phyloP scores from a whole-genome alignment of 2,888 invertebrate genomes.

The Argyra leucocephala region DNA sequence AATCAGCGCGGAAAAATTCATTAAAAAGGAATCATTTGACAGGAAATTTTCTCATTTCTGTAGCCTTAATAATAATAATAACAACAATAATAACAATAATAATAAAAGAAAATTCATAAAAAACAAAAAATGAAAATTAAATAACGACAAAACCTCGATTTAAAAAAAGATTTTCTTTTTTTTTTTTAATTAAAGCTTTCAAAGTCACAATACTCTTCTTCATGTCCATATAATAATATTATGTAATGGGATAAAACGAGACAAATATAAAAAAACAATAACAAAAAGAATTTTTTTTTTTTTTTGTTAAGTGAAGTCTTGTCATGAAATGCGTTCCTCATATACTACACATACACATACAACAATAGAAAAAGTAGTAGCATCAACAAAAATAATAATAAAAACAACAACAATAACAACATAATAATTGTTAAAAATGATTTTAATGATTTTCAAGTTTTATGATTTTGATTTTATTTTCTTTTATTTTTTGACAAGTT shows the following conservation, averaged over 20 bases:
- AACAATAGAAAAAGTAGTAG: too few species aligned
- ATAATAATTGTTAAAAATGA: neutral
- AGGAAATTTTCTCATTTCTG: neutral
- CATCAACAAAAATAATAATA: too few species aligned
- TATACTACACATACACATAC: too few species aligned
- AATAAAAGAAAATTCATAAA: neutral
- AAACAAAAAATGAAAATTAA: neutral
- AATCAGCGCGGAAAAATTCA: neutral
- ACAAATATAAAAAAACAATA: neutral
- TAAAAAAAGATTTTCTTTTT: neutral
- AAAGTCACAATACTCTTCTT: neutral
- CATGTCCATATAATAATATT: neutral
- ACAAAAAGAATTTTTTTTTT: neutral
- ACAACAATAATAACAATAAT: neutral
- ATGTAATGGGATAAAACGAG: too few species aligned
- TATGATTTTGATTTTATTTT: neutral
- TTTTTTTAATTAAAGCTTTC: neutral
- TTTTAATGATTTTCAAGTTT: neutral
- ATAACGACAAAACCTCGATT: neutral
- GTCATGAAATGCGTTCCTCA: too few species aligned
- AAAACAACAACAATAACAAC: too few species aligned
- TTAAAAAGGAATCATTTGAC: slow-evolving; percentile 3
- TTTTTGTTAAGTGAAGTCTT: too few species aligned
- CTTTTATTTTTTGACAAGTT: neutral
- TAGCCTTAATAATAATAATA: neutral